Conservation (phyloP, 2,797 vertebrate genomes). For the Babyrousa celebensis region DNA sequence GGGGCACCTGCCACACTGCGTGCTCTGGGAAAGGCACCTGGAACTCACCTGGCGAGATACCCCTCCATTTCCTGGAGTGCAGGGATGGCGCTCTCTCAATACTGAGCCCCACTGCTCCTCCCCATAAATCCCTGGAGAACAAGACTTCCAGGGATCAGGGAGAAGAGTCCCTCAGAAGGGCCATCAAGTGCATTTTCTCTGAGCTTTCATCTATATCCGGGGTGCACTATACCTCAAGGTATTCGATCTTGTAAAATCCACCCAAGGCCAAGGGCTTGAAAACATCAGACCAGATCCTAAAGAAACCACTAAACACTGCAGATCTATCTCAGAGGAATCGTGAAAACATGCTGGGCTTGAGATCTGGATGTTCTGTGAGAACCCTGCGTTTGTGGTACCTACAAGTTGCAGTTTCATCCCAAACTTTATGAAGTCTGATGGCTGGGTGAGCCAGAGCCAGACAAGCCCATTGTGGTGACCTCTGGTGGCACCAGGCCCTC, state of each 20-base stretch:
- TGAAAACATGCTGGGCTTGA: neutral
- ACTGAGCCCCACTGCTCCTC: neutral
- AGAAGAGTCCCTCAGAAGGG: neutral
- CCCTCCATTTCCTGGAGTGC: neutral
- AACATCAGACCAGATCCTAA: neutral
- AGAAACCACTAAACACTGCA: neutral
- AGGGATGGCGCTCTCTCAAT: too few species aligned
- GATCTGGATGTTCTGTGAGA: neutral
- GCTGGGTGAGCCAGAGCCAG: neutral
- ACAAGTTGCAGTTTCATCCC: neutral
- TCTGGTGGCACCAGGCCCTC: constrained; percentile 14
- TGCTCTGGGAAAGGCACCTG: too few species aligned
- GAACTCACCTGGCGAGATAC: neutral
- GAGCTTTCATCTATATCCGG: neutral
- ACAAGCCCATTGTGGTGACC: constrained; percentile 28
- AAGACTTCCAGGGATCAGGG: neutral
- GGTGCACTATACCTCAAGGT: neutral
- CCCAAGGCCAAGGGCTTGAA: neutral
- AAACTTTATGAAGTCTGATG: neutral
- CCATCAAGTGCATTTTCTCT: neutral
- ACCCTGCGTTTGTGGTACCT: neutral
- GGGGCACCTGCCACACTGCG: neutral
- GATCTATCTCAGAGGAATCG: neutral
- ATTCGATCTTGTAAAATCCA: neutral
- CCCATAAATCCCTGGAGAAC: neutral